Percentiles rank a stretch among this genome's conserved stretches.
Conservation (phyloP, 2,113 vertebrate genomes). For the Campylorhamphus procurvoides region DNA sequence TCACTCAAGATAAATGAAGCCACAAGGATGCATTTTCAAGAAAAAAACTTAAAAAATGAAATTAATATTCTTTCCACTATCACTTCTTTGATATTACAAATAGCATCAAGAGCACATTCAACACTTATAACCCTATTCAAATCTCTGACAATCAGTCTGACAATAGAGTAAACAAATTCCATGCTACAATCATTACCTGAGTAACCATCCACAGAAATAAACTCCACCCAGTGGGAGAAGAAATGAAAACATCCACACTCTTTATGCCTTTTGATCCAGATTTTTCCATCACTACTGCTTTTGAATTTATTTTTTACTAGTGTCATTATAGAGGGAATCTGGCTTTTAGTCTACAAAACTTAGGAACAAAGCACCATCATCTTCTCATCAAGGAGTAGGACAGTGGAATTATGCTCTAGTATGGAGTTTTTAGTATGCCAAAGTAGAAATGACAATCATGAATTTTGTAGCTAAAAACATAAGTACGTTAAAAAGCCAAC, state of each 20-base stretch:
- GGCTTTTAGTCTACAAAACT: background rate
- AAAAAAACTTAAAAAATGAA: background rate
- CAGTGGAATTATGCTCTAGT: background rate
- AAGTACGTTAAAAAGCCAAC: background rate
- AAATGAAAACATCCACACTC: background rate
- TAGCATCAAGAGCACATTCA: background rate
- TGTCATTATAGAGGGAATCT: background rate
- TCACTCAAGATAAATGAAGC: background rate
- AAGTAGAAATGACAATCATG: background rate
- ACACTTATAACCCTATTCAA: background rate
- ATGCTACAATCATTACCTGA: background rate
- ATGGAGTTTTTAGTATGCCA: background rate
- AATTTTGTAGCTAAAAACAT: background rate
- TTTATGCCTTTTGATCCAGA: background rate
- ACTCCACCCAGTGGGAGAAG: background rate
- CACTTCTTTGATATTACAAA: background rate
- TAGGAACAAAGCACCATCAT: background rate
- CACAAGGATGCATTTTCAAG: background rate
- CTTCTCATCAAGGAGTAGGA: background rate
- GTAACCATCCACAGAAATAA: slow-evolving; percentile 2
- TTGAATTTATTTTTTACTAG: background rate
- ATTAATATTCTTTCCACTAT: background rate
- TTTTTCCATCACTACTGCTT: background rate
- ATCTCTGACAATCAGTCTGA: background rate
- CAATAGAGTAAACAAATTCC: background rate